A percentile compares a stretch with the other conserved stretches of the same genome.
These are phyloP conservation scores for Bellardia pandia DNA, from an alignment of 2,888 invertebrate species.

Conservation along the genomic window DNA sequence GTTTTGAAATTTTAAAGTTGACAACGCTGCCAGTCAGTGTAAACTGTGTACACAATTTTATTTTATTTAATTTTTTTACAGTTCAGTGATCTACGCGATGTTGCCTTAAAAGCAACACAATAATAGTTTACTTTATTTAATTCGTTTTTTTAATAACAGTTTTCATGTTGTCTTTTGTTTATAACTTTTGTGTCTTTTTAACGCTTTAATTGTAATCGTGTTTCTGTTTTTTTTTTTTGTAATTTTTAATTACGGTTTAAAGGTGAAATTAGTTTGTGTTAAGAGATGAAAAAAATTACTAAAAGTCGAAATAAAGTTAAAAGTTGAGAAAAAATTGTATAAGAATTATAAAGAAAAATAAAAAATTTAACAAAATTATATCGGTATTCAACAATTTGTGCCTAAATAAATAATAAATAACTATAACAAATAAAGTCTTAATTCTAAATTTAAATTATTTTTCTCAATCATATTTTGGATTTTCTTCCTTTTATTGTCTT, in stretches of 20 bases:
- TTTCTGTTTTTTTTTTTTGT: slow-evolving; percentile 19
- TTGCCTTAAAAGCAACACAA: slow-evolving; percentile 74
- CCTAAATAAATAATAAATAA: neutral
- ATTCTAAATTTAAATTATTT: neutral
- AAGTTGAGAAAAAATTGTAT: neutral
- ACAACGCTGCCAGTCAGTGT: neutral
- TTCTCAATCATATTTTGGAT: neutral
- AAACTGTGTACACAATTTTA: slow-evolving; percentile 58
- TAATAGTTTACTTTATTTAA: slow-evolving; percentile 21
- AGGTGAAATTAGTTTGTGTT: slow-evolving; percentile 48
- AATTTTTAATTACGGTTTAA: slow-evolving; percentile 28
- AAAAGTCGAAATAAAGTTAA: neutral
- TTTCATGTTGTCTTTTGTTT: slow-evolving; percentile 36
- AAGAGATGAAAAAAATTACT: neutral
- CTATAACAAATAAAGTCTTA: neutral
- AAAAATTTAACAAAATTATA: neutral
- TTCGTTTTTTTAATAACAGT: neutral
- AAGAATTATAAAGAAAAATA: neutral
- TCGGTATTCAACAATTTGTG: neutral
- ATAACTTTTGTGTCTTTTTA: slow-evolving; percentile 28
- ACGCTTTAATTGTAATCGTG: slow-evolving; percentile 26
- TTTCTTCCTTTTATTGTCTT: slow-evolving; percentile 38
- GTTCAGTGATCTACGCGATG: slow-evolving; percentile 79
- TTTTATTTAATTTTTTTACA: slow-evolving; percentile 53
- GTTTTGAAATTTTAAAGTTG: too few relatives aligned